Evolutionary conservation across 2,113 vertebrate genomes (phyloP), one percentile per base, ranked within the genome.

Genomic region (Tapirus terrestris): DNA sequence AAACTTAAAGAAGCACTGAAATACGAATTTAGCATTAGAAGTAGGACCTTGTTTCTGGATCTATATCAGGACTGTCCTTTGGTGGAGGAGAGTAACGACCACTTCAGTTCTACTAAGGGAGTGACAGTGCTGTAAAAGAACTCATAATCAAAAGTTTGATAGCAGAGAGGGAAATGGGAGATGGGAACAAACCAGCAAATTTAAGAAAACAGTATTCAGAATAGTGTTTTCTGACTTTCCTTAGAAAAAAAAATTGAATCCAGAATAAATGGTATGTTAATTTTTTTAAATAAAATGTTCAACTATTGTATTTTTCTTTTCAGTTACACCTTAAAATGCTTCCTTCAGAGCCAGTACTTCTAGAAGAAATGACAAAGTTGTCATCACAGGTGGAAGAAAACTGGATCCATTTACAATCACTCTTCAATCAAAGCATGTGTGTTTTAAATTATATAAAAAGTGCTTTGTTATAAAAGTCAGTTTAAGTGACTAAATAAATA

Each of bases 361-460:
- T 99, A 97, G 99, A 99, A 97, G 99, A 99, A 68, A 82, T 99
- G 81, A 98, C 98, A 61, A 97, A 92, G 33, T 98, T 99, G 77
- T 99, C 98, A 8, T 36, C 89, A 1, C 98, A 98, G 0, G 98
- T 99, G 16, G 99, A 99, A 85, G 98, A 99, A 58, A 99, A 98
- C 0, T 99, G 99, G 99, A 98, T 98, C 92, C 98, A 98, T 98
- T 98, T 99, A 94, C 99, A 63, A 36, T 98, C 98, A 23, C 99
- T 99, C 2, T 99, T 99, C 88, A 99, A 99, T 98, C 99, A 99
- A 98, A 99, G 99, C 85, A 98, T 99, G 43, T 99, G 99, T 98
- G 97, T 99, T 91, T 98, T 99, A 98, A 99, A 99, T 8, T 99
- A 99, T 29, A 98, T 99, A 76, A 99, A 99, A 99, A 99, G 99